Percentiles rank a stretch among this genome's conserved stretches.
phyloP scores from a whole-genome alignment of 2,797 vertebrate species.

The Sebastes vulpes region DNA sequence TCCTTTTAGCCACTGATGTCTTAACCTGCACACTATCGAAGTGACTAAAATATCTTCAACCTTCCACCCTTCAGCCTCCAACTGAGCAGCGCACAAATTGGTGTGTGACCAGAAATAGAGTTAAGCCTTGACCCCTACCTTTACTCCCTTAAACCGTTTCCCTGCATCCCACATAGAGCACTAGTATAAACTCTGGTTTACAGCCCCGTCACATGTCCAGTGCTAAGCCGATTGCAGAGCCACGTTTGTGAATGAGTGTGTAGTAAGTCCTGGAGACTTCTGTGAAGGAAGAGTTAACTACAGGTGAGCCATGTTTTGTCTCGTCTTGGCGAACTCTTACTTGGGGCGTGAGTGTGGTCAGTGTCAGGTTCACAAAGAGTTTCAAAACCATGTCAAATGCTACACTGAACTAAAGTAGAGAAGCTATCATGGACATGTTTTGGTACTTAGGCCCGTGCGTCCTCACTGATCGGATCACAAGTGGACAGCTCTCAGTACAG shows the following conservation, averaged over 20 bases:
- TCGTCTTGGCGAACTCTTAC: neutral
- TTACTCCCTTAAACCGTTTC: constrained; percentile 41
- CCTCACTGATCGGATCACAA: too few relatives aligned
- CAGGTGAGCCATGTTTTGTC: neutral
- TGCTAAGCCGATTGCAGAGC: constrained; percentile 53
- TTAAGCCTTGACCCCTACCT: constrained; percentile 48
- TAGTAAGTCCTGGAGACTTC: constrained; percentile 5
- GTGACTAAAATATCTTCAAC: constrained; percentile 20
- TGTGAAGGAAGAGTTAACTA: neutral
- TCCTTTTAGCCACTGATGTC: constrained; percentile 17
- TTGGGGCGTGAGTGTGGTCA: too few relatives aligned
- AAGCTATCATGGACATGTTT: neutral
- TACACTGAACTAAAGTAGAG: neutral
- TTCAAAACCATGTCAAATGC: neutral
- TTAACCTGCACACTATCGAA: neutral
- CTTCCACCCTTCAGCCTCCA: constrained; percentile 2
- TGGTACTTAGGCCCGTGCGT: too few relatives aligned
- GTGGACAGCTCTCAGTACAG: too few relatives aligned
- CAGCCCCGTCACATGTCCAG: constrained; percentile 39
- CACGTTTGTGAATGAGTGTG: constrained; percentile 47
- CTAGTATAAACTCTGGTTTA: constrained; percentile 36
- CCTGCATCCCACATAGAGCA: neutral
- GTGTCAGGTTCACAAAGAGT: neutral
- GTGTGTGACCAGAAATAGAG: constrained; percentile 63
- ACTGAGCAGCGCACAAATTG: neutral